Base-by-base conservation (phyloP, 1,140 invertebrate species). In the Cyrtorhinus lividipennis region DNA sequence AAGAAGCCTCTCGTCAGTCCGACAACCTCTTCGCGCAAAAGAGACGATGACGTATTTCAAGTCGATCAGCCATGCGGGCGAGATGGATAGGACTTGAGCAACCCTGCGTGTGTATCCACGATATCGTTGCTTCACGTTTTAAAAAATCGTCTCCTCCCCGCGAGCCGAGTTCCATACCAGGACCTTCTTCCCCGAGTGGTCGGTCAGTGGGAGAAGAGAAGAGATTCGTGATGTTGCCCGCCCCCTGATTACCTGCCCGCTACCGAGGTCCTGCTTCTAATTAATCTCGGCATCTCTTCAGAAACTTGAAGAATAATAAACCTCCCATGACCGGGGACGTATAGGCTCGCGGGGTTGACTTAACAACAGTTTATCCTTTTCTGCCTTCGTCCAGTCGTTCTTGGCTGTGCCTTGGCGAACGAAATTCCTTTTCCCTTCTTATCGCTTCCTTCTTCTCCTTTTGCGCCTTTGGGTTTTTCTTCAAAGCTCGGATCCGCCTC, bases 201-300 rank as follows among this genome's bases (percentile, higher is more conserved):
- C 12, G 48, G 48, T 53, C 20, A 53, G 48, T 22, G 48, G 48
- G 48, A 53, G 48, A 53, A 20, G 8, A 5, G 20, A 20, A 22
- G 48, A n/a, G 20, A 53, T 53, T 53, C 48, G 48, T 53, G 48
- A 53, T 12, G 10, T 53, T 22, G 48, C 48, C 48, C 48, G 48
- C 48, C 48, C 48, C 48, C 48, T 53, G 48, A 53, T 53, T 53
- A 53, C 48, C 48, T 53, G 18, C 48, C 48, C 48, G 48, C 48
- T 53, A 53, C 48, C 48, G 48, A 53, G 48, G 48, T 53, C 48
- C 48, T 20, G 48, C 48, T 53, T 53, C 48, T 53, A 53, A 53
- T 53, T 53, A 53, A 53, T 53, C 48, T 53, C 48, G 48, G 48
- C 48, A 53, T 53, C 48, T 53, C 48, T 22, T 53, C 48, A 12